Percentiles rank a stretch among this genome's conserved stretches.
phyloP scores from a whole-genome alignment of 2,113 vertebrate species.

The Mormyrus iriodes region DNA sequence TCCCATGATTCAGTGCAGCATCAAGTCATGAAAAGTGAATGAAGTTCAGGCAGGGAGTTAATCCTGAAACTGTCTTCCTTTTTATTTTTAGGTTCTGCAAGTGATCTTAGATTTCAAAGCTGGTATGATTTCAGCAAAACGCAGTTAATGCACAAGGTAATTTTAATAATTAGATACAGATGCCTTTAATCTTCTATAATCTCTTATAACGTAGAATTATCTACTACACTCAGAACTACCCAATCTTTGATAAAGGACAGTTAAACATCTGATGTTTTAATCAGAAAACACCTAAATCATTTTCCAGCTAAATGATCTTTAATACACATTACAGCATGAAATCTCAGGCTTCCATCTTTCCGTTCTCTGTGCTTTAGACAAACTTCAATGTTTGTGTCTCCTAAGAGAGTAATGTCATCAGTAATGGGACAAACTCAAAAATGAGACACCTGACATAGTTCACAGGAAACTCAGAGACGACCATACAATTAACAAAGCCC shows the following conservation, averaged over 20 bases:
- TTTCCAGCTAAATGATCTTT: background rate
- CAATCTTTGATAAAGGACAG: background rate
- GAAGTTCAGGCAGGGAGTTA: background rate
- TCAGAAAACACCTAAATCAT: background rate
- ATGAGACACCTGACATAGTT: background rate
- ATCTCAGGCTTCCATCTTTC: background rate
- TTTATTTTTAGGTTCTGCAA: background rate
- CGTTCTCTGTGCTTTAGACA: background rate
- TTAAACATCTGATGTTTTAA: background rate
- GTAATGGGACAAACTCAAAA: background rate
- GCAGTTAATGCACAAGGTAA: background rate
- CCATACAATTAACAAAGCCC: background rate
- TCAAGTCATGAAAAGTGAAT: background rate
- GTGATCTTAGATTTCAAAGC: background rate
- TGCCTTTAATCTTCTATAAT: slow-evolving; percentile 6
- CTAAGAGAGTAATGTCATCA: background rate
- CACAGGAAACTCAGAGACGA: background rate
- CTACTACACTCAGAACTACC: background rate
- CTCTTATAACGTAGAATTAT: background rate
- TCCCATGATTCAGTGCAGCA: background rate
- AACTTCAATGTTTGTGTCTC: background rate
- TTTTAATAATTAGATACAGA: background rate
- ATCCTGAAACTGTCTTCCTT: background rate
- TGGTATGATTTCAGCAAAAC: background rate
- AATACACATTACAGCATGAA: background rate